A percentile compares a stretch with the other conserved stretches of the same genome.
These are phyloP conservation scores for Limnothrissa miodon DNA, from an alignment of 2,113 vertebrate species.

Conservation along the genomic window DNA sequence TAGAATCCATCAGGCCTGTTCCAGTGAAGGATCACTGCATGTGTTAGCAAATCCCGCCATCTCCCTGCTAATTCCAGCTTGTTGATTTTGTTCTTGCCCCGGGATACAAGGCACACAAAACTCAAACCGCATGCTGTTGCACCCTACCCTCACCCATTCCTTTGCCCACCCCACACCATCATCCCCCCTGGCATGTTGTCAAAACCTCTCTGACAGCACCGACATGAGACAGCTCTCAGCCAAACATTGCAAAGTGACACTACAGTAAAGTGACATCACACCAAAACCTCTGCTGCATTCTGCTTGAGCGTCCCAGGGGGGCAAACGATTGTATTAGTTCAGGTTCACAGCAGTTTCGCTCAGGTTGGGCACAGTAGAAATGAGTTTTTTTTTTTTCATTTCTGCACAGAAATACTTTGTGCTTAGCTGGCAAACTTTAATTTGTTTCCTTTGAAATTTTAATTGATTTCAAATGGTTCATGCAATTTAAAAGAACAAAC, in stretches of 20 bases:
- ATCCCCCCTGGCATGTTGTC: background rate
- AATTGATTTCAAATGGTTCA: background rate
- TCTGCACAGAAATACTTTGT: background rate
- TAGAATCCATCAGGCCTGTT: background rate
- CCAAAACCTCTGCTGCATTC: background rate
- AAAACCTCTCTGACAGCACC: background rate
- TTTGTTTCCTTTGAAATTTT: background rate
- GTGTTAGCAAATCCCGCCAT: background rate
- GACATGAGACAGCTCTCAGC: background rate
- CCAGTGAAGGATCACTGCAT: background rate
- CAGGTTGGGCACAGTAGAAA: background rate
- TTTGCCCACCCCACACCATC: background rate
- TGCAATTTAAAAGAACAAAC: background rate
- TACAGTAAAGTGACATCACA: slow-evolving; percentile 7
- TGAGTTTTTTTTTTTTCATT: background rate
- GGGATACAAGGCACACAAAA: background rate
- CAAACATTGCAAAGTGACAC: background rate
- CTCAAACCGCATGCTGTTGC: background rate
- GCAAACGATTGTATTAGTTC: background rate
- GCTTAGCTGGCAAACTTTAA: background rate
- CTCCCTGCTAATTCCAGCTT: background rate
- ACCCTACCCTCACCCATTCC: background rate
- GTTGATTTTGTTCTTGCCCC: background rate
- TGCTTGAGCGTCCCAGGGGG: background rate
- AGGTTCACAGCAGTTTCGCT: background rate